A percentile compares a stretch with the other conserved stretches of the same genome.
phyloP scores from a whole-genome alignment of 2,888 invertebrate species.

The Stenoptilia bipunctidactyla region DNA sequence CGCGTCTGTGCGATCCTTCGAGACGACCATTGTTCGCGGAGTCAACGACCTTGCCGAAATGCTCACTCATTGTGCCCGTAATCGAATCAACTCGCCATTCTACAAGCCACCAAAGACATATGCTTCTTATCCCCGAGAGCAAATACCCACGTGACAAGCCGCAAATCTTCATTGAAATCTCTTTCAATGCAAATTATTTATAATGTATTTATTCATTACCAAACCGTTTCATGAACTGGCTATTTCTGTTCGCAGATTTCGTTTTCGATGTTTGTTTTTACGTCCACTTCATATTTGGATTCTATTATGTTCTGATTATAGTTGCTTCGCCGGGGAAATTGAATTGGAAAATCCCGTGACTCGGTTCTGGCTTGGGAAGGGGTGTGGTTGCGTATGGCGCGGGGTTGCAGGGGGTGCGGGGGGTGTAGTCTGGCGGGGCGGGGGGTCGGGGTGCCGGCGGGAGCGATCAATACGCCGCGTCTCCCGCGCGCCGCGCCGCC shows the following conservation, averaged over 20 bases:
- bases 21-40: constrained; percentile 15
- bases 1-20: not conserved
- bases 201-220: too few species aligned
- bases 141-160: constrained; percentile 25
- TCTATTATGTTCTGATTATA: constrained; percentile 7
- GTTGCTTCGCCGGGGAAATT: constrained; percentile 46
- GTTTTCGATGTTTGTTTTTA: constrained; percentile 1
- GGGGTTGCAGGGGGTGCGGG: constrained; percentile 37
- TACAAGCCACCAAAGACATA: constrained; percentile 50
- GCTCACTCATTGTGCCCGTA: constrained; percentile 63
- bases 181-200: constrained; percentile 8
- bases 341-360: constrained; percentile 69
- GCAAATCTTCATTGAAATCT: constrained; percentile 25
- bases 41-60: constrained; percentile 68
- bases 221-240: not conserved
- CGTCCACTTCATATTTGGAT: constrained; percentile 2
- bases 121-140: constrained; percentile 21
- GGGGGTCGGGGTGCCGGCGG: constrained; percentile 27
- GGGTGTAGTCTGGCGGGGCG: constrained; percentile 48
- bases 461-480: constrained; percentile 53
- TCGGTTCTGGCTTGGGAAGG: constrained; percentile 53
- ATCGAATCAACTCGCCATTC: constrained; percentile 57
- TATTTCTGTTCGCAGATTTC: not conserved
- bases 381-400: constrained; percentile 59
- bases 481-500: constrained; percentile 37